These are phyloP conservation scores for Drosophila repletoides DNA, from an alignment of 1,140 invertebrate genomes.

Conservation along the genomic window DNA sequence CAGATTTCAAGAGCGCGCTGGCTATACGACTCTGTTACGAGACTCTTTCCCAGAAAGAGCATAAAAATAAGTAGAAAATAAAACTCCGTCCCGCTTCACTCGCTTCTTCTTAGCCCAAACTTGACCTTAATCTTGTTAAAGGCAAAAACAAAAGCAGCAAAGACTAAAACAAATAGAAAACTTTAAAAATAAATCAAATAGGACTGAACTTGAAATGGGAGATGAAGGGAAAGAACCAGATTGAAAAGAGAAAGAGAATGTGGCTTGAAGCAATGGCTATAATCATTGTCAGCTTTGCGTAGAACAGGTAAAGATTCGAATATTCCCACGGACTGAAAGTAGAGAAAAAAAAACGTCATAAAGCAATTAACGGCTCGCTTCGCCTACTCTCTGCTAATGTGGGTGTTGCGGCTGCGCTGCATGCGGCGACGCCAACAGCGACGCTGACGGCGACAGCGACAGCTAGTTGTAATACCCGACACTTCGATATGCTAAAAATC, in stretches of 20 bases:
- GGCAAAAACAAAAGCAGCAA: constrained; percentile 53
- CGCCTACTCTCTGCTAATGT: constrained; percentile 57
- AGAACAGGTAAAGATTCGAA: constrained; percentile 42
- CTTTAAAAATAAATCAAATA: constrained; percentile 62
- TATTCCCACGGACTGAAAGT: constrained; percentile 53
- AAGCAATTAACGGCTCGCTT: constrained; percentile 65
- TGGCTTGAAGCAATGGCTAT: background rate
- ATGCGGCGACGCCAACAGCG: constrained; percentile 12
- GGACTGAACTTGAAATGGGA: constrained; percentile 60
- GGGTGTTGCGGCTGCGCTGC: constrained; percentile 66
- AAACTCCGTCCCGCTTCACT: background rate
- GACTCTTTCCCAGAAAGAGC: background rate
- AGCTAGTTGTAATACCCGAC: constrained; percentile 18
- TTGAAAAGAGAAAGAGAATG: background rate
- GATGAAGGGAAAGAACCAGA: background rate
- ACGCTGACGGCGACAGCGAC: constrained; percentile 6
- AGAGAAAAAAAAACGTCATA: constrained; percentile 42
- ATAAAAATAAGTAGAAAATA: constrained; percentile 2
- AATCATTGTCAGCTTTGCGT: constrained; percentile 17
- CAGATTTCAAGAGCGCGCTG: no score
- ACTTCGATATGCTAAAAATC: constrained; percentile 40
- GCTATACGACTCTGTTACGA: background rate
- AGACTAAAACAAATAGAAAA: constrained; percentile 57
- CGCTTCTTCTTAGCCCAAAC: constrained; percentile 8
- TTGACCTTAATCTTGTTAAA: constrained; percentile 74